A percentile compares a stretch with the other conserved stretches of the same genome.
These are phyloP conservation scores for Paramacrobiotus metropolitanus DNA, from an alignment of 1,140 invertebrate genomes.

Conservation along the genomic window DNA sequence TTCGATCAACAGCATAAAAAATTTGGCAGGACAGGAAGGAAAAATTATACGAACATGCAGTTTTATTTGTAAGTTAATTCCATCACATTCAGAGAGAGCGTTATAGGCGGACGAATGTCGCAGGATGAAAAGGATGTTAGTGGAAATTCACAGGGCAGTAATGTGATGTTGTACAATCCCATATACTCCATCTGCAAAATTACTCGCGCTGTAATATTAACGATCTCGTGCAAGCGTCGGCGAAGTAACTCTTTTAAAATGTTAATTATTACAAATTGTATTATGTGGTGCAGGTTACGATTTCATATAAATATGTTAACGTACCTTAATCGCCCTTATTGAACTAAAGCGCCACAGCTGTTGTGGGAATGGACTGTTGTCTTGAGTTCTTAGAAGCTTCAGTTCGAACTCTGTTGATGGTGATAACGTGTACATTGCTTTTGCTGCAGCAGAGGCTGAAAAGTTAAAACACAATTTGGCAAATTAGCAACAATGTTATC, in stretches of 20 bases:
- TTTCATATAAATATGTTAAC: too few species aligned
- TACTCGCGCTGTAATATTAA: background rate
- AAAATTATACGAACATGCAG: too few species aligned
- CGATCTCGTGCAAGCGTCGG: background rate
- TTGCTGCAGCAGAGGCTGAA: slow-evolving; percentile 12
- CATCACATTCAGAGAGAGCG: too few species aligned
- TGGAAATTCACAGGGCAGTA: slow-evolving; percentile 21
- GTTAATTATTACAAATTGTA: too few species aligned
- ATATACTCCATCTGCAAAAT: slow-evolving; percentile 22
- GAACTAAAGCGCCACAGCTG: slow-evolving; percentile 24
- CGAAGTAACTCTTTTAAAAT: too few species aligned
- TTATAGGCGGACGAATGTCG: too few species aligned
- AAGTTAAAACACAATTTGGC: too few species aligned
- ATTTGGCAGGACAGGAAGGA: too few species aligned
- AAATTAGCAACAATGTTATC: too few species aligned
- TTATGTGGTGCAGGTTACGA: too few species aligned
- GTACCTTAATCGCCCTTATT: slow-evolving; percentile 19
- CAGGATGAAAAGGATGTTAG: background rate
- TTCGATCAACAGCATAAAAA: too few species aligned
- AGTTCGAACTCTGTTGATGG: slow-evolving; percentile 18
- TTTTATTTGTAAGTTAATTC: too few species aligned
- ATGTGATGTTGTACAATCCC: slow-evolving; percentile 20
- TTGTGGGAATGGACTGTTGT: slow-evolving; percentile 19
- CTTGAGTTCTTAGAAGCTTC: slow-evolving; percentile 18
- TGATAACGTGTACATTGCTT: slow-evolving; percentile 18